These are phyloP conservation scores for Blastobasis lacticolella DNA, from an alignment of 2,888 invertebrate genomes.

Conservation along the genomic window DNA sequence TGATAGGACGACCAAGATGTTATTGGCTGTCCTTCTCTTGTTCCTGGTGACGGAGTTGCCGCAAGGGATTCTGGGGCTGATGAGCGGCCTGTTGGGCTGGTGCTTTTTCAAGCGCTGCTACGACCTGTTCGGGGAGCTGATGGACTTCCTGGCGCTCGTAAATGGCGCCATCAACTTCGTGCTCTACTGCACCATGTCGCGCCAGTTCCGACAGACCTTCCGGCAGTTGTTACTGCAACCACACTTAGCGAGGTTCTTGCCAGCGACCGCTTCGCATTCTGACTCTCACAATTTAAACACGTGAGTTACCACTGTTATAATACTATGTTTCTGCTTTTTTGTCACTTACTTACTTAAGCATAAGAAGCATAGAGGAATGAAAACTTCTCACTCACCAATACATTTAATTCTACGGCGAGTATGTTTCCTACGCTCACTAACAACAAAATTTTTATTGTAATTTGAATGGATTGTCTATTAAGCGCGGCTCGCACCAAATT, in stretches of 20 bases:
- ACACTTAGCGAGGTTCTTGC: constrained; percentile 75
- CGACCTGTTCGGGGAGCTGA: constrained; percentile 85
- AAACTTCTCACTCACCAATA: no score
- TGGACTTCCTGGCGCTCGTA: constrained; percentile 91
- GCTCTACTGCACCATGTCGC: constrained; percentile 94
- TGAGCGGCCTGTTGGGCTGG: constrained; percentile 79
- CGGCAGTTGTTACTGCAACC: constrained; percentile 80
- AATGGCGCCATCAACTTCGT: constrained; percentile 96
- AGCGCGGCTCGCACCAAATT: no score
- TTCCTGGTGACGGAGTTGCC: constrained; percentile 94
- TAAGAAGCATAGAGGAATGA: no score
- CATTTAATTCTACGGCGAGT: no score
- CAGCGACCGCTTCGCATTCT: constrained; percentile 73
- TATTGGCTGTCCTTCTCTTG: constrained; percentile 88
- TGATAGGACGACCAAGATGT: constrained; percentile 91
- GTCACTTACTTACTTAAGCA: no score
- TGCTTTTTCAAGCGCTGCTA: constrained; percentile 88
- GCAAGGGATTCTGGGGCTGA: constrained; percentile 82
- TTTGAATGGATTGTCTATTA: no score
- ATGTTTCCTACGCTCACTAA: no score
- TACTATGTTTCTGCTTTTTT: no score
- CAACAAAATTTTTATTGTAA: no score
- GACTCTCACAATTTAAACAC: constrained; percentile 79
- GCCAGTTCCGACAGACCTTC: constrained; percentile 90
- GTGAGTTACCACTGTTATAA: constrained; percentile 49